A percentile compares a stretch with the other conserved stretches of the same genome.
These are phyloP conservation scores for Gonocerus acuteangulatus DNA, from an alignment of 2,888 invertebrate species.

Conservation along the genomic window DNA sequence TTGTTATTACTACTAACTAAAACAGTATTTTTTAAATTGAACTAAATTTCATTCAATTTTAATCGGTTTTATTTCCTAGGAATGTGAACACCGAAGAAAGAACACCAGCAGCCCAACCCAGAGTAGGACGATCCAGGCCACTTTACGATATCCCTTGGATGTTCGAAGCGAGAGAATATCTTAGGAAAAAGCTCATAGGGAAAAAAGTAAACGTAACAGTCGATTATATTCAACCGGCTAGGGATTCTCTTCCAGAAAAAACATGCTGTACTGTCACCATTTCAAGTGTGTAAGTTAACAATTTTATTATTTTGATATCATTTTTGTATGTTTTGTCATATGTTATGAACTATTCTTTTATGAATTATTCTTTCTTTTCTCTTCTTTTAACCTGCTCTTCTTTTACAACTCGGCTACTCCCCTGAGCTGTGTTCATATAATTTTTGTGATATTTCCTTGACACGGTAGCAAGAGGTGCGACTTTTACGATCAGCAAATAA, in stretches of 20 bases:
- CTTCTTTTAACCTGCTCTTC: not conserved
- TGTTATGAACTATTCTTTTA: not conserved
- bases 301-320: conserved; percentile 3
- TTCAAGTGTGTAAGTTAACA: conserved; percentile 60
- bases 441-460: too few relatives aligned
- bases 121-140: conserved; percentile 46
- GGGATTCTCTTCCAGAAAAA: conserved; percentile 90
- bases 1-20: too few relatives aligned
- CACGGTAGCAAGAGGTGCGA: too few relatives aligned
- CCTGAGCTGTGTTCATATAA: too few relatives aligned
- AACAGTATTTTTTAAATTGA: too few relatives aligned
- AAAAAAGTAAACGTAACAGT: conserved; percentile 87
- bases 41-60: too few relatives aligned
- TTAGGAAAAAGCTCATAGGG: conserved; percentile 89
- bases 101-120: conserved; percentile 27
- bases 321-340: not conserved
- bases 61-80: too few relatives aligned
- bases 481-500: too few relatives aligned
- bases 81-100: conserved; percentile 36
- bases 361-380: not conserved
- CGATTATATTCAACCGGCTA: conserved; percentile 94
- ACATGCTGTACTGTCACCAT: conserved; percentile 85
- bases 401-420: too few relatives aligned
- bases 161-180: conserved; percentile 95
- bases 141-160: conserved; percentile 97